Conservation (phyloP, 2,113 vertebrate species). For the Colinus virginianus region DNA sequence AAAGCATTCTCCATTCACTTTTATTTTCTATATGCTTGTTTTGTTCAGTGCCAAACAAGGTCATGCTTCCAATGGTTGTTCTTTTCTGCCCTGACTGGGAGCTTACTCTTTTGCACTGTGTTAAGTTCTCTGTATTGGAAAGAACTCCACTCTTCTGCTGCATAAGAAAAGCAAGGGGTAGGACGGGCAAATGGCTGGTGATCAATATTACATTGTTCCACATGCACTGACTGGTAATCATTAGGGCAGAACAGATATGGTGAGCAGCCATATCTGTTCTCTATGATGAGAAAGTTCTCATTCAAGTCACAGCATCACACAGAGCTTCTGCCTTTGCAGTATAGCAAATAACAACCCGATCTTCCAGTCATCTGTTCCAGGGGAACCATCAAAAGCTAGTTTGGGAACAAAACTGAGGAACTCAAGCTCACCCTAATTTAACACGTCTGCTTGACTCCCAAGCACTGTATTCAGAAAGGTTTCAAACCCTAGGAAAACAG, state of each 20-base stretch:
- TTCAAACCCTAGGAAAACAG: not conserved
- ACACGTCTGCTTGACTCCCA: not conserved
- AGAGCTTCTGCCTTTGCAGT: not conserved
- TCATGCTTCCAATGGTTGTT: conserved; percentile 10
- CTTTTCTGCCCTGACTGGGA: conserved; percentile 20
- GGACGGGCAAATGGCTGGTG: not conserved
- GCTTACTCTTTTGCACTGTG: not conserved
- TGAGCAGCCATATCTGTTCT: not conserved
- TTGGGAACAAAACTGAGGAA: not conserved
- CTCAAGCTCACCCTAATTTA: not conserved
- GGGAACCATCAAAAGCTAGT: not conserved
- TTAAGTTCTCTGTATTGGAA: not conserved
- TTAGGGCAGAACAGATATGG: not conserved
- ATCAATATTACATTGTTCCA: not conserved
- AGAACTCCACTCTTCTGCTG: not conserved
- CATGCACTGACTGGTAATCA: not conserved
- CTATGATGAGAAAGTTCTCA: not conserved
- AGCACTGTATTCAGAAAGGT: not conserved
- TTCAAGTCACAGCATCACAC: not conserved
- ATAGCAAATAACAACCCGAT: not conserved
- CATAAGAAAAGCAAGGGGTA: not conserved
- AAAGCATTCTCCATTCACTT: conserved; percentile 2
- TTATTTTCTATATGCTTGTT: conserved; percentile 22
- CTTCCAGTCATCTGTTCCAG: not conserved
- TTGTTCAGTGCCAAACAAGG: not conserved